Evolutionary conservation across 2,797 vertebrate species (phyloP), one percentile per base, ranked within the genome.

Genomic region (Philypnodon macrostomus): DNA sequence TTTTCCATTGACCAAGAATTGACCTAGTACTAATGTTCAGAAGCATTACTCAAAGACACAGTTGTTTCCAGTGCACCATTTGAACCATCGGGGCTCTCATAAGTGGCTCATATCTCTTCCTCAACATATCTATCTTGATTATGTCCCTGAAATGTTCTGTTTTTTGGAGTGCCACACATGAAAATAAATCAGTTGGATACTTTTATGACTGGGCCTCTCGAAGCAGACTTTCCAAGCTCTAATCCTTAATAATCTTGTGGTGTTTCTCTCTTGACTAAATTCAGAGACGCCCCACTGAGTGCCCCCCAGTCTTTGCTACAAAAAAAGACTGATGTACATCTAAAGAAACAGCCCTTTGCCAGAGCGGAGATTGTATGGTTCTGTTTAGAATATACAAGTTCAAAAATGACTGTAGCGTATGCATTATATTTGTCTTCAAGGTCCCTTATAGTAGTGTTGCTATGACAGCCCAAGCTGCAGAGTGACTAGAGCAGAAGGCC

Each of bases 161-260:
- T 11, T 50, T n/a, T 42, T 45, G 9, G 6, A 19, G 12, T n/a
- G 37, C 40, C 26, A 16, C 24, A 21, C 35, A 44, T 45, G n/a
- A 12, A 45, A 53, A 35, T 18, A 10, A 15, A 50, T 27, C 19
- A 32, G 16, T 31, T 23, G 24, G 24, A 52, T 47, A 42, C 14
- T 27, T 37, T 7, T 15, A 36, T 1, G 1, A n/a, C 36, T 53
- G 41, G 18, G 15, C 19, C 19, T 53, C 46, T 37, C 21, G 41
- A 8, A 58, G 23, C 32, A 47, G 33, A 37, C 47, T 38, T n/a
- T 55, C 33, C 37, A 41, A 41, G 34, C 46, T 41, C 32, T 53
- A 44, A 8, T 53, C 32, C 6, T 23, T 35, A 39, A 41, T 35
- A 49, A 64, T 35, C 47, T 56, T 53, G 41, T 30, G 53, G 58